Evolutionary conservation across 2,113 vertebrate genomes (phyloP).

Genomic region (Chitala chitala): DNA sequence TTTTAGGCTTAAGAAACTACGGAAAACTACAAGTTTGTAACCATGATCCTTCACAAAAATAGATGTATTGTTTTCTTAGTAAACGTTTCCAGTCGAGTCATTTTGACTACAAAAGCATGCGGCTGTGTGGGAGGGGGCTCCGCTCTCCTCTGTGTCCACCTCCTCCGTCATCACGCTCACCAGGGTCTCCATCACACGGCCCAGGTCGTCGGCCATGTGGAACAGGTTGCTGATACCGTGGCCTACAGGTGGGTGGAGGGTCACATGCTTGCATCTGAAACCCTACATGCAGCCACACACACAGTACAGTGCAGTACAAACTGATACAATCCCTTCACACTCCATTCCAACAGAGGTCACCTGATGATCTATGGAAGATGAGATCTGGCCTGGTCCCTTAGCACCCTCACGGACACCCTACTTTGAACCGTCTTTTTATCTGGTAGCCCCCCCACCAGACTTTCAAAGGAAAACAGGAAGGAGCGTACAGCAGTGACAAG

Average conservation of each 20-base stretch:
- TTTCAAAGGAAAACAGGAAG: background rate
- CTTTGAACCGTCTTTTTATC: too few species aligned
- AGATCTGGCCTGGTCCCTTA: background rate
- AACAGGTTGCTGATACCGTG: conserved; percentile 87
- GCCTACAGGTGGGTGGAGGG: conserved; percentile 56
- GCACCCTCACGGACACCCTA: too few species aligned
- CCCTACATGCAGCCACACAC: background rate
- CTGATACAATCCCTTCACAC: too few species aligned
- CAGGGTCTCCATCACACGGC: conserved; percentile 90
- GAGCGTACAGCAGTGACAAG: background rate
- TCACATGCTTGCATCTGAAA: background rate
- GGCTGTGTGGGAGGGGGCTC: conserved; percentile 17
- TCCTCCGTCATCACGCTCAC: conserved; percentile 89
- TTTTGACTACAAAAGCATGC: conserved; percentile 91
- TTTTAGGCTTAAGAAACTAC: conserved; percentile 99
- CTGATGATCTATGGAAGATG: background rate
- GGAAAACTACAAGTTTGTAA: conserved; percentile 95
- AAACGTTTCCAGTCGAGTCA: conserved; percentile 97
- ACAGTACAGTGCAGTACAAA: background rate
- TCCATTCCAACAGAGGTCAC: background rate
- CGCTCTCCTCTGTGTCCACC: conserved; percentile 76
- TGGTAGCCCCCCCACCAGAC: too few species aligned
- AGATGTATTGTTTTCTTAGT: conserved; percentile 95
- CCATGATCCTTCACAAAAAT: conserved; percentile 99
- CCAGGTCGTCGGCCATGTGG: conserved; percentile 90